Evolutionary conservation across 92 coral and sea anemone genomes (phyloP), one percentile per base, ranked within the genome.

Genomic region (Epizoanthus fatuus): DNA sequence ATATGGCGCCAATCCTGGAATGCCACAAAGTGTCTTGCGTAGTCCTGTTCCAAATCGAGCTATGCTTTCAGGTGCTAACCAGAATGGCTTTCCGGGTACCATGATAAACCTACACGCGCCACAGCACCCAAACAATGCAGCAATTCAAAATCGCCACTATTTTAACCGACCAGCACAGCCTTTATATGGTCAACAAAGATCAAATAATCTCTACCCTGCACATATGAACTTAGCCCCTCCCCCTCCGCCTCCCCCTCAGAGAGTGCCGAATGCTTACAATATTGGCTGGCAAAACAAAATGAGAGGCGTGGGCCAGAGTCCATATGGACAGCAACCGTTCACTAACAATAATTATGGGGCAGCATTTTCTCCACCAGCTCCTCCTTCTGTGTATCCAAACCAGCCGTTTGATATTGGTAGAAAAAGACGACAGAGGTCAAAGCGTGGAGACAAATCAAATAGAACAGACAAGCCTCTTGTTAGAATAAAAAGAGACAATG

Each of bases 101-200:
- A 77, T 77, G 82, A 77, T 77, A 77, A 77, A 59, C 57, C 69
- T 77, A 15, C 82, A 60, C 7, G 10, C 19, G 40, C 82, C 82
- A 40, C 82, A 40, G 20, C 81, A 40, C 11, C 7, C 69, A 3
- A 76, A 17, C 35, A 3, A 17, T 10, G 55, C 20, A n/a, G 39
- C 11, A 39, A 32, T 40, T 59, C 69, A 60, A 77, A 77, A 60
- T 62, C 82, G 22, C 17, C 82, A 77, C 9, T 60, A 20, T 40
- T 13, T 54, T 19, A 19, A 60, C 22, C 47, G 54, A 13, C 70
- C 58, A 12, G 0, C 22, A 69, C 70, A 62, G 56, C 29, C 51
- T 7, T 56, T 32, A 40, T 77, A 42, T 62, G 58, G 59, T 44
- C 57, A 8, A 25, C 56, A 42, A 0, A 77, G 38, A 62, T 56